A percentile compares a stretch with the other conserved stretches of the same genome.
phyloP scores from a whole-genome alignment of 2,888 invertebrate species.

The Caenorhabditis sp. region DNA sequence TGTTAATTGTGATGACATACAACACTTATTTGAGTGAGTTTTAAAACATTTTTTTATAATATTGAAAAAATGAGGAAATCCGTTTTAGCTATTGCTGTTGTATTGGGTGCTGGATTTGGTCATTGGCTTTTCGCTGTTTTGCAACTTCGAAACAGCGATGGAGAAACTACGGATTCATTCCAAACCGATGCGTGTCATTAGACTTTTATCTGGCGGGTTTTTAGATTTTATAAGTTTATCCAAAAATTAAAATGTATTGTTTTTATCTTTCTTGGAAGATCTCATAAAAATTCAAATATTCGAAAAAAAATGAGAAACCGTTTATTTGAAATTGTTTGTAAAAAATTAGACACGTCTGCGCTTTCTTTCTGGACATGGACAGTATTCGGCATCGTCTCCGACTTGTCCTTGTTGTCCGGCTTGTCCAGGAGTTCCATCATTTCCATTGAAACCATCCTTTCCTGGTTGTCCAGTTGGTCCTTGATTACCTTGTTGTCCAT shows the following conservation, averaged over 20 bases:
- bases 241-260: background rate
- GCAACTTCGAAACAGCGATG: conserved; percentile 45
- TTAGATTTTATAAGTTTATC: background rate
- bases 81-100: conserved; percentile 58
- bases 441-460: conserved; percentile 58
- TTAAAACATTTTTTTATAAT: no score
- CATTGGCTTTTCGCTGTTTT: conserved; percentile 65
- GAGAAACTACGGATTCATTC: conserved; percentile 56
- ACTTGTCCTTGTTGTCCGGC: conserved; percentile 54
- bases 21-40: conserved; percentile 62
- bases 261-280: background rate
- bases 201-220: background rate
- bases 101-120: conserved; percentile 63
- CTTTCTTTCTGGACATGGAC: conserved; percentile 54
- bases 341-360: conserved; percentile 36
- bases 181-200: conserved; percentile 63
- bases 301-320: background rate
- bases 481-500: conserved; percentile 46
- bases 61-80: no score
- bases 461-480: conserved; percentile 59
- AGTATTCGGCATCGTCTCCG: conserved; percentile 58
- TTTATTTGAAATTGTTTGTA: background rate
- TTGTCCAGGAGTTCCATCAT: conserved; percentile 56
- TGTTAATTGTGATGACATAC: conserved; percentile 69
- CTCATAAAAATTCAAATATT: background rate